Percentiles rank a stretch among this genome's conserved stretches.
Evolutionary conservation across 2,113 vertebrate species (phyloP).

Genomic region (Spermophilus dauricus): DNA sequence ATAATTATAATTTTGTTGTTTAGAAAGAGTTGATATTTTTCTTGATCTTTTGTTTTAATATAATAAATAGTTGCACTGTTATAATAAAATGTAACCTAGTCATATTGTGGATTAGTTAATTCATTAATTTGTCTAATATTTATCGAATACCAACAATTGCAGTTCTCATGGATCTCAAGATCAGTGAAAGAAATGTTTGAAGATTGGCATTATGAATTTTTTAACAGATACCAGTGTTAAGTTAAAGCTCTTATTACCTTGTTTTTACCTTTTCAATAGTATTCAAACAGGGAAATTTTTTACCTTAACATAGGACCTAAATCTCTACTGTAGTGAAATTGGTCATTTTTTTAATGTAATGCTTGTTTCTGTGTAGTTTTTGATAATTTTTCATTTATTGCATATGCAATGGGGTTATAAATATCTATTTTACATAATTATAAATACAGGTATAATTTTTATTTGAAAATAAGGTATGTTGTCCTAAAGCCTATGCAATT

Average conservation of each 20-base stretch:
- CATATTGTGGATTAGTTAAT: background rate
- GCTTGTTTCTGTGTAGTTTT: background rate
- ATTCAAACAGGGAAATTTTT: background rate
- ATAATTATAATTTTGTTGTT: background rate
- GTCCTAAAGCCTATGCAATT: background rate
- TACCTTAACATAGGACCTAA: background rate
- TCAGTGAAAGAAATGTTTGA: background rate
- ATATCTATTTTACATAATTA: background rate
- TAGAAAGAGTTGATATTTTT: background rate
- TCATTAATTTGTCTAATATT: background rate
- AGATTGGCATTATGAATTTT: background rate
- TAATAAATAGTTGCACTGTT: background rate
- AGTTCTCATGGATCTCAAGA: background rate
- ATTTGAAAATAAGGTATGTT: slow-evolving; percentile 37
- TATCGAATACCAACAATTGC: background rate
- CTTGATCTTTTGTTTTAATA: background rate
- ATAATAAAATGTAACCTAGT: background rate
- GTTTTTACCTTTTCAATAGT: slow-evolving; percentile 22
- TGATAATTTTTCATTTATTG: slow-evolving; percentile 16
- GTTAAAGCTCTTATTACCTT: background rate
- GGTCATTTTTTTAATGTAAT: slow-evolving; percentile 32
- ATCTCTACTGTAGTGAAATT: background rate
- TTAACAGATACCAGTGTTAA: slow-evolving; percentile 10
- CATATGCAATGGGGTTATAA: background rate
- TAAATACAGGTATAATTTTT: slow-evolving; percentile 36